Base-by-base conservation (phyloP, 1,140 invertebrate species). In the Bilobella aurantiaca region DNA sequence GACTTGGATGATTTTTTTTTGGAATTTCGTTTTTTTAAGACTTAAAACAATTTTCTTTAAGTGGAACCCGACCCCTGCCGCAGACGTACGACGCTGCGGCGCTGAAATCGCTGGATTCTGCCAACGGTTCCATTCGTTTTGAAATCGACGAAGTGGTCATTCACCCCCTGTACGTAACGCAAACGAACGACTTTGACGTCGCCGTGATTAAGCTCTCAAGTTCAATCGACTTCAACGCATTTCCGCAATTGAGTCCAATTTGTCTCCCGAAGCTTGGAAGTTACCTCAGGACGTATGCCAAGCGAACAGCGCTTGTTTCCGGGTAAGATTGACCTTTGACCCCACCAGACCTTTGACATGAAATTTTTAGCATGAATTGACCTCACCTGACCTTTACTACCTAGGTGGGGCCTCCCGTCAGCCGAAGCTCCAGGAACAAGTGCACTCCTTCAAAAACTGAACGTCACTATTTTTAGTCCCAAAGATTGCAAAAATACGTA, bases 181-280 rank as follows among this genome's bases (percentile, higher is more conserved):
- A 72, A 62, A 72, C 68, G 21, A 72, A 72, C 46, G 70, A 72
- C 32, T 72, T 63, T 57, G 70, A 72, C 47, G 63, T 69, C 0
- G 70, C 70, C 23, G 1, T 69, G 16, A 0, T 72, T 2, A 23
- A 23, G 14, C 61, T 67, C 16, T 27, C 27, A 58, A 28, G 47
- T 29, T 57, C 42, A 30, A 67, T 67, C 3, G 32, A 66, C 47
- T 63, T 66, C 30, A 21, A 34, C 0, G 53, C 57, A 27, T 29
- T 30, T 2, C 3, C 3, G 1, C 42, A 14, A 21, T 23, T 59
- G 21, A 66, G 32, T 62, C 66, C 67, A 5, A 58, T 69, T 47
- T 72, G 70, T 46, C 59, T 69, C 1, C 70, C 70, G 0, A 32
- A 29, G 29, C 27, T 69, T 18, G 65, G 65, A 1, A 57, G 62